These are phyloP conservation scores for Heliconius erato DNA, from an alignment of 2,888 invertebrate species.

Conservation along the genomic window DNA sequence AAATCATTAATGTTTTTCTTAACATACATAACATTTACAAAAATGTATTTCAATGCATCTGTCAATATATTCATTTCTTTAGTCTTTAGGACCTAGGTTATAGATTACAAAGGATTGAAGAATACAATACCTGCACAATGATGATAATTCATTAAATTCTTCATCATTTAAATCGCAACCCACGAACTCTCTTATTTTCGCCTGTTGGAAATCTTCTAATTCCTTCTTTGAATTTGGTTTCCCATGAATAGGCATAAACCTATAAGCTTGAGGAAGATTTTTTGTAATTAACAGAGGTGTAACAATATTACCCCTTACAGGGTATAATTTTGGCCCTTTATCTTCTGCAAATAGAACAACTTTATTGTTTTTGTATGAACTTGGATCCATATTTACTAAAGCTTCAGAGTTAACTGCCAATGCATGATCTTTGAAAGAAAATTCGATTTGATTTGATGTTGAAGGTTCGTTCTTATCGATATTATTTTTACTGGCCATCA, in stretches of 20 bases:
- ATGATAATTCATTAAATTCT: slow-evolving; percentile 71
- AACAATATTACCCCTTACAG: slow-evolving; percentile 61
- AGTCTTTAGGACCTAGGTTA: no score
- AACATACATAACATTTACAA: no score
- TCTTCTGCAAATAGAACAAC: slow-evolving; percentile 61
- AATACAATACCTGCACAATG: slow-evolving; percentile 77
- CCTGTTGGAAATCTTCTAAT: slow-evolving; percentile 59
- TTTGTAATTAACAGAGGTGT: slow-evolving; percentile 66
- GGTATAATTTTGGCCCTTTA: slow-evolving; percentile 65
- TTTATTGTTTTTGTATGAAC: slow-evolving; percentile 42
- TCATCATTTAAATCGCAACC: slow-evolving; percentile 70
- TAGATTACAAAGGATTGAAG: background rate
- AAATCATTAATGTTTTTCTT: no score
- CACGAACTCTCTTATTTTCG: slow-evolving; percentile 69
- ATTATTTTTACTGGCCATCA: background rate
- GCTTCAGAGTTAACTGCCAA: background rate
- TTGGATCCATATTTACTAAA: slow-evolving; percentile 8
- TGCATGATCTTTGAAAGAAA: background rate
- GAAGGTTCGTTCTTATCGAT: background rate
- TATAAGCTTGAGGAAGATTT: slow-evolving; percentile 68
- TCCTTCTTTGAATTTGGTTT: slow-evolving; percentile 57
- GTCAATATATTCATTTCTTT: no score
- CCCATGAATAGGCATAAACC: slow-evolving; percentile 69
- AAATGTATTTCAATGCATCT: no score
- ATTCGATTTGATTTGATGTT: slow-evolving; percentile 4